Evolutionary conservation across 2,888 invertebrate species (phyloP), one percentile per base, ranked within the genome.

Genomic region (Odiellus spinosus): DNA sequence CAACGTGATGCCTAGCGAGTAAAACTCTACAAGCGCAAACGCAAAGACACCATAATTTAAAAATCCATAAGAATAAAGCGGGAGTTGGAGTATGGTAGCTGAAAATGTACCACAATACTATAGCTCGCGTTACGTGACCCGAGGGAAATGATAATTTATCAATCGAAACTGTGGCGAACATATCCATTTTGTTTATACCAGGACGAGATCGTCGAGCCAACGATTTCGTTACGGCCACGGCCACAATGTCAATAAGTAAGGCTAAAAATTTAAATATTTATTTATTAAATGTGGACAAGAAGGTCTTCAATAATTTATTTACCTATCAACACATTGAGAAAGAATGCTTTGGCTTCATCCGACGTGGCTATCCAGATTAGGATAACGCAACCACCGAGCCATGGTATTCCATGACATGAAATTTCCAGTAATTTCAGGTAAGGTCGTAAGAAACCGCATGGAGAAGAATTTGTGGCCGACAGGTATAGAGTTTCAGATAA

Each of bases 71-170:
- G 8, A 26, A 26, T 26, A 26, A 26, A 6, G 8, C 26, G 4
- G 26, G 26, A 6, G 8, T 8, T 26, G 26, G 26, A 4, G 8
- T 26, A 26, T 26, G 26, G 26, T 26, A 8, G 26, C 26, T 51
- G 53, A 88, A 79, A 61, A 84, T 81, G 49, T 77, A 76, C 3
- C 78, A 71, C 18, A 93, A 70, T 63, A 82, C 75, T 3, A 80
- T 74, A 1, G 86, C 77, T 56, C 95, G 70, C 20, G 91, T 87
- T 1, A 87, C 78, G 65, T 96, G 95, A 0, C 93, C 93, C 0
- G 93, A 95, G 11, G 95, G 96, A 64, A 96, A 96, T 42, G 81
- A 78, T 64, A 79, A 95, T 59, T 86, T 81, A 65, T 91, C 91
- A 0, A 88, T 82, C 0, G 86, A 83, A 17, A 85, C 55, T 2